Base-by-base conservation (phyloP, 2,113 vertebrate genomes). In the Sinocyclocheilus anshuiensis region DNA sequence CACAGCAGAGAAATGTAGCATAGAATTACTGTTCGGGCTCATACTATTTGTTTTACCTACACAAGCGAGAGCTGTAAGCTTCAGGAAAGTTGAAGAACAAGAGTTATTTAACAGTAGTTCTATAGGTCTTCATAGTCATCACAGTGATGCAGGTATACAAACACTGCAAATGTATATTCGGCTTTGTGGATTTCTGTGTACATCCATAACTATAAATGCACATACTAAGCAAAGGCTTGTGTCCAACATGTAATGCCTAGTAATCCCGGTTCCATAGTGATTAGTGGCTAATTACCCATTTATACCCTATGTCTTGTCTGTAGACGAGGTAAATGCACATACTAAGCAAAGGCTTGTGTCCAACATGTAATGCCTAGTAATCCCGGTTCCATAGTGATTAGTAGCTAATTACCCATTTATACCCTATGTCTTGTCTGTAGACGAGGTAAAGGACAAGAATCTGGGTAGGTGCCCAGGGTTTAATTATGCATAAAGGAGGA, bases 401-500 rank as follows among this genome's bases (percentile, higher is more conserved):
- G 36, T 77, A 78, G 76, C 67, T 57, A 87, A 83, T 85, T 61
- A 74, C 24, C 24, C 63, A 33, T 84, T 77, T 83, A 79, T 74
- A 61, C 61, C 72, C 55, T 26, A 48, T 78, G 57, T 86, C 83
- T 86, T 50, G 29, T 86, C n/a, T 77, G 55, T 78, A 53, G 11
- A 24, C 57, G 55, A 42, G 74, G 18, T 67, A 50, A 48, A 81
- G 55, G 26, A 50, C 39, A 65, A 74, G 50, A 50, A 59, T 80
- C 22, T 24, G 86, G 81, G 84, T 77, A 50, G 78, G 26, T 76
- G 61, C 77, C 84, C 69, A 71, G 84, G 50, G 77, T 88, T 90
- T 88, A 77, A 89, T 89, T 85, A 90, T 86, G 88, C 78, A 88
- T 88, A 89, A 86, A 82, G 84, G 80, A 81, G 71, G 53, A 86